Conservation (phyloP, 2,797 vertebrate genomes). For the Cuniculus paca region DNA sequence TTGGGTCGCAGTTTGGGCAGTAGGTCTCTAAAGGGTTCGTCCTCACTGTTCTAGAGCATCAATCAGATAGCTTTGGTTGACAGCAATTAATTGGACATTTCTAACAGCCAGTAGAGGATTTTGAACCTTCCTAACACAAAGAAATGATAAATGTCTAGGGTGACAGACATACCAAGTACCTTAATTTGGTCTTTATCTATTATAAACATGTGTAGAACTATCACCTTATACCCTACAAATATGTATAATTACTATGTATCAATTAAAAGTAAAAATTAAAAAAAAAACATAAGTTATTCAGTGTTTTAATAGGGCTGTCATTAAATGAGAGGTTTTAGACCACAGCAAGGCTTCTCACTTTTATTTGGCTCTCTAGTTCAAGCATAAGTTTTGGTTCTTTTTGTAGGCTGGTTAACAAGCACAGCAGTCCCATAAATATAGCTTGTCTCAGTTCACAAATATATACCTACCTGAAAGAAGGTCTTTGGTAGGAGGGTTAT, state of each 20-base stretch:
- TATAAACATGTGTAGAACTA: not conserved
- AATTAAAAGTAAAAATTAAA: not conserved
- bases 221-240: not conserved
- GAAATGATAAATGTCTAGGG: not conserved
- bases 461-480: conserved; percentile 92
- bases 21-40: not conserved
- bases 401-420: conserved; percentile 34
- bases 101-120: not conserved
- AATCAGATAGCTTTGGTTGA: not conserved
- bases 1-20: not conserved
- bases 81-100: not conserved
- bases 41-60: not conserved
- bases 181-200: not conserved
- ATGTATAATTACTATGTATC: not conserved
- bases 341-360: conserved; percentile 53
- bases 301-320: conserved; percentile 20
- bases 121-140: not conserved
- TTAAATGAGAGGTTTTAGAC: conserved; percentile 40
- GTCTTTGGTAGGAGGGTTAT: conserved; percentile 87
- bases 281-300: not conserved
- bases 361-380: conserved; percentile 55
- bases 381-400: conserved; percentile 47
- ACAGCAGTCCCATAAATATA: conserved; percentile 54
- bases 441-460: not conserved
- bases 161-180: not conserved